Evolutionary conservation across 1,140 invertebrate species (phyloP).

Genomic region (Ylistrum balloti): DNA sequence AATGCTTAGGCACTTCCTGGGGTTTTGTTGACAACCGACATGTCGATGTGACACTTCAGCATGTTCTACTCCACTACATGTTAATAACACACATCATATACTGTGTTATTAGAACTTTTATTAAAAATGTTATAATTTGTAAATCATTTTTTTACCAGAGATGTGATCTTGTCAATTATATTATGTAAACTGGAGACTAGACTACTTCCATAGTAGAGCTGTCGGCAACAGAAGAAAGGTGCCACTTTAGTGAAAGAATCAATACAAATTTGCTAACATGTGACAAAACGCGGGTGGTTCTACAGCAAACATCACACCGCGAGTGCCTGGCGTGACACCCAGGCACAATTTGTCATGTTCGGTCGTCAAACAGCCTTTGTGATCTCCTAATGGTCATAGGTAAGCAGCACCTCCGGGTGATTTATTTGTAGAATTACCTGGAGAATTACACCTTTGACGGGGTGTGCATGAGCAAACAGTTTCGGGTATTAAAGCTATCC

Average conservation of each 20-base stretch:
- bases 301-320: background rate
- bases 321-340: background rate
- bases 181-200: background rate
- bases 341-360: conserved; percentile 24
- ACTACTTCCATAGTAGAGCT: background rate
- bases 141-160: conserved; percentile 26
- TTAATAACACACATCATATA: too few species aligned
- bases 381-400: background rate
- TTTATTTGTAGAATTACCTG: conserved; percentile 43
- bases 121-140: conserved; percentile 10
- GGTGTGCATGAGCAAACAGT: conserved; percentile 40
- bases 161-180: conserved; percentile 48
- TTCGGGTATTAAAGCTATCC: conserved; percentile 43
- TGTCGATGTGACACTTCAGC: too few species aligned
- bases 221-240: conserved; percentile 41
- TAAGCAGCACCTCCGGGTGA: conserved; percentile 47
- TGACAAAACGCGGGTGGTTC: background rate
- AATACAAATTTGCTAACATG: background rate
- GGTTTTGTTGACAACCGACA: too few species aligned
- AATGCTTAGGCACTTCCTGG: too few species aligned
- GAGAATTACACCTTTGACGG: conserved; percentile 26
- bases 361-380: conserved; percentile 8
- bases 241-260: background rate
- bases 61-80: too few species aligned
- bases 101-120: too few species aligned